Percentiles rank a stretch among this genome's conserved stretches.
phyloP scores from a whole-genome alignment of 2,113 vertebrate genomes.

The Onychorhynchus coronatus region DNA sequence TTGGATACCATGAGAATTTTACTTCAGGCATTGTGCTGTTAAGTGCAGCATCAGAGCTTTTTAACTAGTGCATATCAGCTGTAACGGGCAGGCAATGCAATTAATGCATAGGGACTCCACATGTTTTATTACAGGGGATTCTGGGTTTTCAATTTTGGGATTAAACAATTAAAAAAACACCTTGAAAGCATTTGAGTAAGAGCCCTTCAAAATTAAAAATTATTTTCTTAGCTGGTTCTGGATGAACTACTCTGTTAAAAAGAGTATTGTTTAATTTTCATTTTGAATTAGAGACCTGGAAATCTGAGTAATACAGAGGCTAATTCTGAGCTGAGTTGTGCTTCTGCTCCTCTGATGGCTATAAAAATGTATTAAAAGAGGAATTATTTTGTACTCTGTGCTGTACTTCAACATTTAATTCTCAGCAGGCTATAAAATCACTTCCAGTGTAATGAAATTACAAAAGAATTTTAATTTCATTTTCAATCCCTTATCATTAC shows the following conservation, averaged over 20 bases:
- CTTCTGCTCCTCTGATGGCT: slow-evolving; percentile 62
- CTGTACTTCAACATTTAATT: slow-evolving; percentile 63
- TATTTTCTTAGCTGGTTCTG: slow-evolving; percentile 58
- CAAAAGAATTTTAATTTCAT: slow-evolving; percentile 75
- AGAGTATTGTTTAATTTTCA: slow-evolving; percentile 77
- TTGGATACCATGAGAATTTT: slow-evolving; percentile 36
- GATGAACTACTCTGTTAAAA: slow-evolving; percentile 59
- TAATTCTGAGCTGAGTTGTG: slow-evolving; percentile 63
- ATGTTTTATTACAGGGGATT: slow-evolving; percentile 39
- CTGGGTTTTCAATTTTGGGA: slow-evolving; percentile 34
- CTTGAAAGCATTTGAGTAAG: slow-evolving; percentile 43
- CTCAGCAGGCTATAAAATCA: slow-evolving; percentile 73
- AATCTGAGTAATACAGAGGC: slow-evolving; percentile 67
- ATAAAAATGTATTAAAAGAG: slow-evolving; percentile 74
- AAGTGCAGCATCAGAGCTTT: slow-evolving; percentile 32
- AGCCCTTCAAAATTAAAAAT: slow-evolving; percentile 68
- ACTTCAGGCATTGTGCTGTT: not conserved
- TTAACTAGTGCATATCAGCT: slow-evolving; percentile 48
- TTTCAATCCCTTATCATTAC: slow-evolving; percentile 65
- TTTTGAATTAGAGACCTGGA: slow-evolving; percentile 73
- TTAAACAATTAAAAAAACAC: slow-evolving; percentile 52
- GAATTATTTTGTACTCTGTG: slow-evolving; percentile 76
- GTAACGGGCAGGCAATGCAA: slow-evolving; percentile 33
- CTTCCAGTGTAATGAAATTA: slow-evolving; percentile 77
- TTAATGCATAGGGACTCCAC: not conserved